Evolutionary conservation across 1,140 invertebrate species (phyloP), one percentile per base, ranked within the genome.

Genomic region (Pogonomyrmex californicus): DNA sequence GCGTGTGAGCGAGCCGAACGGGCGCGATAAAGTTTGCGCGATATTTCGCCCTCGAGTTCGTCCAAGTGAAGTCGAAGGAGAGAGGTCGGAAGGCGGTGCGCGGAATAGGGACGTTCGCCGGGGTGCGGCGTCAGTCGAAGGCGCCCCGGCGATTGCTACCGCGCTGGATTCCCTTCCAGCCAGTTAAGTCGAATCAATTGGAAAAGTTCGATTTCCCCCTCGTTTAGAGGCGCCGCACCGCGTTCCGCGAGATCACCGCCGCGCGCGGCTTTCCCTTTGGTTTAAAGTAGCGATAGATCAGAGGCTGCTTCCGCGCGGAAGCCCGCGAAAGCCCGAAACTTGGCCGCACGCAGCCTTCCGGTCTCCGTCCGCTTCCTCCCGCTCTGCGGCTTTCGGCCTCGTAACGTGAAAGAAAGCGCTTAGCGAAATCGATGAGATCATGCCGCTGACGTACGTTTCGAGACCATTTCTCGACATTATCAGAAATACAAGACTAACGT

Each of bases 151-250:
- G 89, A 83, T 89, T 79, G 91, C 88, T 70, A 88, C 33, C 51
- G 56, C 1, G 41, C 70, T 56, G n/a, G 83, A 54, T 90, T 83
- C 71, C 79, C 86, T 81, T 63, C 70, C 65, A 68, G 60, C 73
- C 47, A 87, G 89, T 91, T 92, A 91, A 92, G 89, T 92, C 87
- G 89, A 91, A 92, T 91, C 91, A 92, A 92, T 92, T 92, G 91
- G 91, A 92, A 92, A 92, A 92, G 91, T 92, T 92, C 86, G 88
- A 91, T 90, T 90, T 89, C 91, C 81, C 49, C 79, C 88, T 91
- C 91, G 90, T 91, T 91, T 91, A 86, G 70, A 87, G 38, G 47
- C 86, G 87, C 79, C 23, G 47, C 86, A 85, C 79, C 85, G 88
- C 86, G 88, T 91, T 85, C 89, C 87, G 87, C 77, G 54, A 76